Conservation (phyloP, 2,888 invertebrate species). For the Acronicta aceris region DNA sequence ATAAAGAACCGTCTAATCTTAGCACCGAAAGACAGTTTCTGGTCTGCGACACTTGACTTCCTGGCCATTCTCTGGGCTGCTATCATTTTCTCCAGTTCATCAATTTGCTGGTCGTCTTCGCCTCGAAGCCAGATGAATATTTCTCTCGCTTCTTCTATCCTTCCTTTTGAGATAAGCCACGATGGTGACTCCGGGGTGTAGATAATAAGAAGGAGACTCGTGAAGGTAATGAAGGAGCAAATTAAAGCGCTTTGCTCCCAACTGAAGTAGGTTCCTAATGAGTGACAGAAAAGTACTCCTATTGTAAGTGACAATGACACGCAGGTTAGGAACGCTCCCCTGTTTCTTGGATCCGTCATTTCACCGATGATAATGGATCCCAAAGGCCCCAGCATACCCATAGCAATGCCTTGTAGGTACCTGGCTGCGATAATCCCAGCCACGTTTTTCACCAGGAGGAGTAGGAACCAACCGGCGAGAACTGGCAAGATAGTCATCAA, state of each 20-base stretch:
- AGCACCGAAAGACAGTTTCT: slow-evolving; percentile 61
- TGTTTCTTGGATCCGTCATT: slow-evolving; percentile 89
- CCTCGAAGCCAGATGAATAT: slow-evolving; percentile 90
- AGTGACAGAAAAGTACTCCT: slow-evolving; percentile 90
- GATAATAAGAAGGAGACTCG: slow-evolving; percentile 85
- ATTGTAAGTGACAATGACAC: slow-evolving; percentile 90
- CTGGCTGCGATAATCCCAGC: slow-evolving; percentile 84
- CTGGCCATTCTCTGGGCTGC: slow-evolving; percentile 75
- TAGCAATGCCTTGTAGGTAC: slow-evolving; percentile 86
- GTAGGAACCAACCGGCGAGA: slow-evolving; percentile 89
- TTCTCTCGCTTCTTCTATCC: slow-evolving; percentile 86
- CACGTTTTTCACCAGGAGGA: slow-evolving; percentile 83
- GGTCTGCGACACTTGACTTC: slow-evolving; percentile 72
- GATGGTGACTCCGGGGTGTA: slow-evolving; percentile 91
- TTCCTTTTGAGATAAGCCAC: slow-evolving; percentile 90
- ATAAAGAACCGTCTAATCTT: slow-evolving; percentile 65
- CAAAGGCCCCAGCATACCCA: slow-evolving; percentile 88
- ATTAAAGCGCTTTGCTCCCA: slow-evolving; percentile 90
- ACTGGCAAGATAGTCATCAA: slow-evolving; percentile 87
- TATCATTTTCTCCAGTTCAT: slow-evolving; percentile 85
- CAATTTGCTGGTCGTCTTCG: slow-evolving; percentile 70
- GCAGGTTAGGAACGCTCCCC: slow-evolving; percentile 90
- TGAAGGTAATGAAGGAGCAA: slow-evolving; percentile 85
- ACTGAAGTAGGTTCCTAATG: slow-evolving; percentile 89
- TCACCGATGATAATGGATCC: slow-evolving; percentile 90